Percentiles rank a stretch among this genome's conserved stretches.
phyloP scores from a whole-genome alignment of 2,113 vertebrate genomes.

The Tauraco erythrolophus region DNA sequence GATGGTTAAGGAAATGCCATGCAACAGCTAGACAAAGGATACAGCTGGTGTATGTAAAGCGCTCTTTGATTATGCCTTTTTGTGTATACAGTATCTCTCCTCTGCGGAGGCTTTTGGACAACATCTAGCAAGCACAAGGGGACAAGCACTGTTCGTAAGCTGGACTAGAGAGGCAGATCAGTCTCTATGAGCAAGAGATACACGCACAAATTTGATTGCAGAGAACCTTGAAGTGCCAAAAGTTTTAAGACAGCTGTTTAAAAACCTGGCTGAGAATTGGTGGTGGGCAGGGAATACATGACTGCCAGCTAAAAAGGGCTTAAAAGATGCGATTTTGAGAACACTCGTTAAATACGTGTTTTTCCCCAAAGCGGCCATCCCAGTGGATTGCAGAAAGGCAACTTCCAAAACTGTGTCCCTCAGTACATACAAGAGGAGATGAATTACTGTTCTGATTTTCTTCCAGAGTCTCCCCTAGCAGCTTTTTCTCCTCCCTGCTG shows the following conservation, averaged over 20 bases:
- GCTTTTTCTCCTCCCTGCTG: neutral
- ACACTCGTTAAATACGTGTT: neutral
- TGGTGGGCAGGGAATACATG: neutral
- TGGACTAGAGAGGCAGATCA: neutral
- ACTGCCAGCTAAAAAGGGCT: neutral
- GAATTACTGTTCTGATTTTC: neutral
- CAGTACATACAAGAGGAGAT: neutral
- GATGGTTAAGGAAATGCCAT: neutral
- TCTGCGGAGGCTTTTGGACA: neutral
- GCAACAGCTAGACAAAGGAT: neutral
- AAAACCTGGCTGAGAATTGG: slow-evolving; percentile 10
- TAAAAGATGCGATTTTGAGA: neutral
- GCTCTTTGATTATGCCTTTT: neutral
- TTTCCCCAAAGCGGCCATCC: neutral
- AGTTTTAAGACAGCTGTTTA: slow-evolving; percentile 22
- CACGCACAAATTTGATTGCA: neutral
- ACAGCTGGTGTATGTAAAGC: neutral
- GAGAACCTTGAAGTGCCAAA: neutral
- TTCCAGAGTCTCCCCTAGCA: neutral
- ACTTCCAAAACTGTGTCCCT: neutral
- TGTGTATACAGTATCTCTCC: neutral
- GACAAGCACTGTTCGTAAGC: neutral
- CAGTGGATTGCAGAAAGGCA: neutral
- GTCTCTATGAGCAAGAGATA: neutral
- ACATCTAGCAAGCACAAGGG: neutral